These are phyloP conservation scores for Tricholaema leucomelas DNA, from an alignment of 2,113 vertebrate genomes.

Conservation along the genomic window DNA sequence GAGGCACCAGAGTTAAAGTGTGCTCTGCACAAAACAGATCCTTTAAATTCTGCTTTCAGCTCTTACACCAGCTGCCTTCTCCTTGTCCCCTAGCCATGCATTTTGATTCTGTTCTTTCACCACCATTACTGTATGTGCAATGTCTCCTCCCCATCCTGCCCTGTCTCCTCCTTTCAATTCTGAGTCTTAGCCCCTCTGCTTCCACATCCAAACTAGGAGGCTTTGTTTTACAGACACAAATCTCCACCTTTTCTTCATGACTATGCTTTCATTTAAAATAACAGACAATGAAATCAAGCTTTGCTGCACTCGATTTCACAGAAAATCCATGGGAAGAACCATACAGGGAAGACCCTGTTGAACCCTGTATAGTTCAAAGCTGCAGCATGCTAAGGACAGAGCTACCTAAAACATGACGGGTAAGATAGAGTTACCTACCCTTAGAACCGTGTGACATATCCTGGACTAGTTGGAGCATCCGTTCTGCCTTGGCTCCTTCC, in stretches of 20 bases:
- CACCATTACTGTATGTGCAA: background rate
- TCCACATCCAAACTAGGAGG: background rate
- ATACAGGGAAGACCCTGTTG: background rate
- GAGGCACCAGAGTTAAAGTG: background rate
- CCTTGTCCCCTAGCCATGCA: background rate
- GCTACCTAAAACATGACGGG: fast-evolving
- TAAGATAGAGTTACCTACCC: background rate
- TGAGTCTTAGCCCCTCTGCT: background rate
- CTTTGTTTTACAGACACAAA: background rate
- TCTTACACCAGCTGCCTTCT: background rate
- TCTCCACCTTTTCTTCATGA: background rate
- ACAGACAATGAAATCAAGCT: background rate
- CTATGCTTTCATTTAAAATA: background rate
- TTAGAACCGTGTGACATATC: background rate
- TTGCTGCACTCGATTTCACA: background rate
- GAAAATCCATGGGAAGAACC: background rate
- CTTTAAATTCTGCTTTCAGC: background rate
- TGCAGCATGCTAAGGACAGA: background rate
- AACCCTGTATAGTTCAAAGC: background rate
- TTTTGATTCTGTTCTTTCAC: background rate
- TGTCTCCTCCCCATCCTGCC: background rate
- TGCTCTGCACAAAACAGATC: background rate
- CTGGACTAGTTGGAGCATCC: too few relatives aligned
- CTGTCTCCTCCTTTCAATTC: background rate
- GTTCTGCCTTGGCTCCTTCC: background rate